Evolutionary conservation across 1,140 invertebrate genomes (phyloP).

Genomic region (Plodia interpunctella): DNA sequence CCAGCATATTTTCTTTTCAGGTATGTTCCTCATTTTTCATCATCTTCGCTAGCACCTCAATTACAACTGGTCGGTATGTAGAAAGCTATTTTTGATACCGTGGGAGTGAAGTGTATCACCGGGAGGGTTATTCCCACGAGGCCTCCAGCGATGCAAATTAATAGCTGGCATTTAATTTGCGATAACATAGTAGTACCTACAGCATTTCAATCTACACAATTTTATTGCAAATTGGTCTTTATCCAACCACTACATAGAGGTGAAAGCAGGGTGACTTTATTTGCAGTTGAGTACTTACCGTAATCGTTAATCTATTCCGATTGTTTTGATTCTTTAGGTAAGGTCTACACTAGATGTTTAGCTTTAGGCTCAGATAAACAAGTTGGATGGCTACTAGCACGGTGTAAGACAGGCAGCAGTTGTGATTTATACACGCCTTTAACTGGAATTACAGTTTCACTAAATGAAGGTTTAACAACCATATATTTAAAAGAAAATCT

Average conservation of each 20-base stretch:
- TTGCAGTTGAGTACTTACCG: too few species aligned
- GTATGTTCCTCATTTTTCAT: background rate
- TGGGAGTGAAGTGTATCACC: constrained; percentile 9
- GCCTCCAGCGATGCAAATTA: constrained; percentile 4
- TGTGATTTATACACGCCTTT: background rate
- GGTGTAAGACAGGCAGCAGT: too few species aligned
- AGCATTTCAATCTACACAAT: too few species aligned
- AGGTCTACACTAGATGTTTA: background rate
- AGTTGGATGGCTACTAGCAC: too few species aligned
- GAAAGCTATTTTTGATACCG: constrained; percentile 2
- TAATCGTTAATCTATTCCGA: background rate
- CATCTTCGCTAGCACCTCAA: too few species aligned
- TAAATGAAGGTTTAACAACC: too few species aligned
- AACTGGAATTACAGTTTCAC: background rate
- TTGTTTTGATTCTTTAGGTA: constrained; percentile 5
- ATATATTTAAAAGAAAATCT: too few species aligned
- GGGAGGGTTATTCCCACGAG: background rate
- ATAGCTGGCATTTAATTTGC: constrained; percentile 11
- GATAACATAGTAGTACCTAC: constrained; percentile 2
- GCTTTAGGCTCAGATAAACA: too few species aligned
- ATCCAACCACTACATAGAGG: too few species aligned
- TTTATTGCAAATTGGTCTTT: too few species aligned
- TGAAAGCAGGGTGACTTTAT: too few species aligned
- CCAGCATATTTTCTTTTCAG: background rate
- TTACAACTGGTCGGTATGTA: background rate